Evolutionary conservation across 1,140 invertebrate genomes (phyloP).

Genomic region (Hetaerina americana): DNA sequence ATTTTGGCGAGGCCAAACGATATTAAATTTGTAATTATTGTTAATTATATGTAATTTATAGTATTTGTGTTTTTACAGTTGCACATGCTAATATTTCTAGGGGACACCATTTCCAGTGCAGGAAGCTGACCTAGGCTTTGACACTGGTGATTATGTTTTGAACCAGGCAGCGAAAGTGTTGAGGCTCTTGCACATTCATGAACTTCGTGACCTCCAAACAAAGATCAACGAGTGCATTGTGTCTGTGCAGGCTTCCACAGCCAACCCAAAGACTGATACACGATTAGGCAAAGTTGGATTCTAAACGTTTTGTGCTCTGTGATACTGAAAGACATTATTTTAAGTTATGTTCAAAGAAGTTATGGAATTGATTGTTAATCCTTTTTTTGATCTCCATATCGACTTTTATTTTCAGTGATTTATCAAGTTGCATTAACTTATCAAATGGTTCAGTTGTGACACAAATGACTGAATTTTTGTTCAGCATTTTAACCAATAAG

Average conservation of each 20-base stretch:
- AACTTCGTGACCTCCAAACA: conserved; percentile 82
- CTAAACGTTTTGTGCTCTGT: conserved; percentile 24
- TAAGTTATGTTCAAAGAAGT: too few relatives aligned
- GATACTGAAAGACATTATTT: neutral
- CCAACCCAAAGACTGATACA: conserved; percentile 94
- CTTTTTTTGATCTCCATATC: too few relatives aligned
- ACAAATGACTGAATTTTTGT: too few relatives aligned
- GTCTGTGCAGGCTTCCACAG: conserved; percentile 79
- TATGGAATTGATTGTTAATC: too few relatives aligned
- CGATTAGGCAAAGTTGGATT: conserved; percentile 83
- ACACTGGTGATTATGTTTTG: conserved; percentile 50
- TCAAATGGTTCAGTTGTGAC: too few relatives aligned
- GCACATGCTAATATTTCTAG: conserved; percentile 29
- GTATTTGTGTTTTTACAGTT: too few relatives aligned
- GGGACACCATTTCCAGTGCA: conserved; percentile 53
- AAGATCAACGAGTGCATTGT: conserved; percentile 91
- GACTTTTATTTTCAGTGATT: too few relatives aligned
- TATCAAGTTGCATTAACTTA: too few relatives aligned
- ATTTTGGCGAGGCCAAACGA: too few relatives aligned
- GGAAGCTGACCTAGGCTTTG: conserved; percentile 51
- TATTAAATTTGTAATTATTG: too few relatives aligned
- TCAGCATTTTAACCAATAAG: too few relatives aligned
- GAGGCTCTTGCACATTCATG: conserved; percentile 78
- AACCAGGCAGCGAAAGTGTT: conserved; percentile 72
- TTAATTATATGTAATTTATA: too few relatives aligned